Conservation (phyloP, 2,113 vertebrate genomes). For the Pogonocichla stellata region DNA sequence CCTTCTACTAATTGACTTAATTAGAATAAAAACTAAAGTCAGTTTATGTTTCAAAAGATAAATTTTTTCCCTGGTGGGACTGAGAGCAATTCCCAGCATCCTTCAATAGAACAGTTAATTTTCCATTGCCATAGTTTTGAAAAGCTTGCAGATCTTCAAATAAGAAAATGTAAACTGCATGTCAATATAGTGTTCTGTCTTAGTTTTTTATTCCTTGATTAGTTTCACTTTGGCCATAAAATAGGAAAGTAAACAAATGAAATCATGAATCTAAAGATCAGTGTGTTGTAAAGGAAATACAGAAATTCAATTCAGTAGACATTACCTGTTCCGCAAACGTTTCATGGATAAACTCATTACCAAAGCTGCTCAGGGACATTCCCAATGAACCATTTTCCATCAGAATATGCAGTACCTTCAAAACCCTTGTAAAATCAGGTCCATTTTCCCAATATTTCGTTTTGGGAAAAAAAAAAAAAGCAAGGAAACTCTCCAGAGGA, state of each 20-base stretch:
- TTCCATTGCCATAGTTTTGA: slow-evolving; percentile 22
- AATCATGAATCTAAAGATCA: slow-evolving; percentile 63
- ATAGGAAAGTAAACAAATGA: slow-evolving; percentile 53
- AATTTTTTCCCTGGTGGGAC: slow-evolving; percentile 13
- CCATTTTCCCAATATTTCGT: not conserved
- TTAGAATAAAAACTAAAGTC: slow-evolving; percentile 28
- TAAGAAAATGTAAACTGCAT: slow-evolving; percentile 27
- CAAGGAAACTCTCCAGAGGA: not conserved
- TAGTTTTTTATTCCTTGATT: slow-evolving; percentile 25
- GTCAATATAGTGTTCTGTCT: not conserved
- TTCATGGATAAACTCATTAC: slow-evolving; percentile 48
- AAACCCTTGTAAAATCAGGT: not conserved
- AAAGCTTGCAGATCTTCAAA: slow-evolving; percentile 43
- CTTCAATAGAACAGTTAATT: slow-evolving; percentile 31
- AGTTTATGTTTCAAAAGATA: slow-evolving; percentile 31
- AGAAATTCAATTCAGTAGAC: slow-evolving; percentile 58
- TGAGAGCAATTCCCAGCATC: not conserved
- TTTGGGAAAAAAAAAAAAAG: not conserved
- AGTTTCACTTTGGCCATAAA: slow-evolving; percentile 63
- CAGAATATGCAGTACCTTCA: not conserved
- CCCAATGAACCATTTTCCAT: not conserved
- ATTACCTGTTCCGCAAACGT: slow-evolving; percentile 44
- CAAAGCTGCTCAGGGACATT: not conserved
- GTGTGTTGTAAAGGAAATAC: slow-evolving; percentile 28
- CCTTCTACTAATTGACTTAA: slow-evolving; percentile 10